These are phyloP conservation scores for Micromys minutus DNA, from an alignment of 2,113 vertebrate genomes.

Conservation along the genomic window DNA sequence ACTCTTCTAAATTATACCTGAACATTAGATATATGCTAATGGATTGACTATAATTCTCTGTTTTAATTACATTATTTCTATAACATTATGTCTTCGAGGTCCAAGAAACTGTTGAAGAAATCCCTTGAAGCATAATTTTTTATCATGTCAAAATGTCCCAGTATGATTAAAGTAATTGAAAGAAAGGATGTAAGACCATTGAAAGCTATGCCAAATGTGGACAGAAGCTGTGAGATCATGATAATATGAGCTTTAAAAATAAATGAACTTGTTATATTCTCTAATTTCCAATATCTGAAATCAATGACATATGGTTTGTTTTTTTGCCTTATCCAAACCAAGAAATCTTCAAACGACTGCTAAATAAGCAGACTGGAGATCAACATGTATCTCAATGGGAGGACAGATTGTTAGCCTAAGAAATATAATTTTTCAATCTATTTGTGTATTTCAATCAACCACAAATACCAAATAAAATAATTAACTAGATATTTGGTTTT, in stretches of 20 bases:
- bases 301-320: neutral
- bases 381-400: neutral
- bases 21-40: neutral
- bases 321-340: neutral
- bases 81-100: neutral
- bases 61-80: neutral
- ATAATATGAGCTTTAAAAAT: neutral
- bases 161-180: neutral
- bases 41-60: neutral
- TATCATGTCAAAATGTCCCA: neutral
- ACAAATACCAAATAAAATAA: neutral
- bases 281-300: neutral
- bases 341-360: neutral
- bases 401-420: too few species aligned
- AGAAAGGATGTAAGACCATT: neutral
- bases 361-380: neutral
- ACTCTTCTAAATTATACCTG: neutral
- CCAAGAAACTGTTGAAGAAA: neutral
- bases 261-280: neutral
- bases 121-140: constrained; percentile 20
- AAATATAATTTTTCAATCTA: neutral
- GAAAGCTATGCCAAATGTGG: neutral
- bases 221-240: neutral
- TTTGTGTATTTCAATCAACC: neutral
- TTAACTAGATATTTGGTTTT: neutral